These are phyloP conservation scores for Clostera curtula DNA, from an alignment of 2,888 invertebrate species.

Conservation along the genomic window DNA sequence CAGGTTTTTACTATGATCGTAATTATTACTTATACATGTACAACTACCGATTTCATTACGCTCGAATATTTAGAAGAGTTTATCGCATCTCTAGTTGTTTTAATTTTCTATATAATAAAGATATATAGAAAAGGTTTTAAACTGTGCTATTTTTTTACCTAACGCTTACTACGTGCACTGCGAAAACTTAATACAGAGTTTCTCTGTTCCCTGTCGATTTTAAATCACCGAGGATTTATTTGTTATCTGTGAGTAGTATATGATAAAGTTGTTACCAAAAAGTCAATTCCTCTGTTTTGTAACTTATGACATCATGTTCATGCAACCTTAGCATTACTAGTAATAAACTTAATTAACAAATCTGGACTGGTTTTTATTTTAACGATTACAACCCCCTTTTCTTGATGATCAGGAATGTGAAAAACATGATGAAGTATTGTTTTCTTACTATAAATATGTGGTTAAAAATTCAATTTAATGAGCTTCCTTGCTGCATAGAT, in stretches of 20 bases:
- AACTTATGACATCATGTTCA: slow-evolving; percentile 50
- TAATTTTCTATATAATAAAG: slow-evolving; percentile 29
- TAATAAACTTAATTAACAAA: slow-evolving; percentile 66
- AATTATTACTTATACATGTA: slow-evolving; percentile 24
- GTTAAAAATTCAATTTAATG: too few species aligned
- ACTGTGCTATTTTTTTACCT: slow-evolving; percentile 13
- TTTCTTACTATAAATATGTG: too few species aligned
- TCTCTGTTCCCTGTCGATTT: slow-evolving; percentile 28
- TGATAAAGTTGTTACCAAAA: slow-evolving; percentile 55
- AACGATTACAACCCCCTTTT: not conserved
- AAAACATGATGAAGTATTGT: too few species aligned
- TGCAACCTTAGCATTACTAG: slow-evolving; percentile 58
- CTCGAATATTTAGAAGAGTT: slow-evolving; percentile 21
- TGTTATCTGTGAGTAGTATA: slow-evolving; percentile 35
- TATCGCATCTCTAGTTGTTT: slow-evolving; percentile 30
- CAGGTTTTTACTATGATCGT: slow-evolving; percentile 50
- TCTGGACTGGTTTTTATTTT: slow-evolving; percentile 28
- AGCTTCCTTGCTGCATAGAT: too few species aligned
- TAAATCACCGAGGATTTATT: slow-evolving; percentile 29
- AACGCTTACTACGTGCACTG: slow-evolving; percentile 31
- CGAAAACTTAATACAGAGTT: slow-evolving; percentile 32
- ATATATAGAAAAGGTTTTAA: slow-evolving; percentile 17
- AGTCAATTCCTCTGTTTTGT: slow-evolving; percentile 45
- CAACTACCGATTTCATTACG: slow-evolving; percentile 23
- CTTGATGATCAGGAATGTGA: not conserved